These are phyloP conservation scores for Cyclophora punctaria DNA, from an alignment of 2,888 invertebrate genomes.

Conservation along the genomic window DNA sequence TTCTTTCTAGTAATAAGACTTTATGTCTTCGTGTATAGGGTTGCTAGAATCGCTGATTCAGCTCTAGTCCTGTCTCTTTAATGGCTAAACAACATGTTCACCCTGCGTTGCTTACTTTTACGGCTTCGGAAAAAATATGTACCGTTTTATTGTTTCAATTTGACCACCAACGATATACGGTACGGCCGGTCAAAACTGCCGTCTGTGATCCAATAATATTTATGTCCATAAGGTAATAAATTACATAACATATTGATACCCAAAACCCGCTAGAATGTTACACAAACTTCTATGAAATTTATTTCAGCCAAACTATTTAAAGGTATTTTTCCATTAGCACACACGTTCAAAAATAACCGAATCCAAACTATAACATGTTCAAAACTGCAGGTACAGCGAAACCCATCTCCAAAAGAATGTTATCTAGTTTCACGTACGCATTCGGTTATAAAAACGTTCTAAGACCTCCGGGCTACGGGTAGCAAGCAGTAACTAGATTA, in stretches of 20 bases:
- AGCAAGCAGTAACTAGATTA: slow-evolving; percentile 53
- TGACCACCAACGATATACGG: too few species aligned
- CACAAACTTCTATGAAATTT: too few species aligned
- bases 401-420: slow-evolving; percentile 7
- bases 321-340: too few species aligned
- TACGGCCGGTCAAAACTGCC: too few species aligned
- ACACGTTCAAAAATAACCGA: too few species aligned
- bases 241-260: too few species aligned
- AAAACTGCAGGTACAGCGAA: neutral
- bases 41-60: slow-evolving; percentile 41
- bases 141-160: neutral
- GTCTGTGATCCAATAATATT: too few species aligned
- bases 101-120: slow-evolving; percentile 27
- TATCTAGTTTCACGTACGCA: slow-evolving; percentile 17
- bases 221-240: too few species aligned
- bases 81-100: slow-evolving; percentile 44
- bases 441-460: slow-evolving; percentile 22
- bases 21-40: slow-evolving; percentile 16
- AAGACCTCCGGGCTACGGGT: slow-evolving; percentile 17
- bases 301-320: too few species aligned
- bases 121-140: slow-evolving; percentile 6
- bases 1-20: slow-evolving; percentile 18
- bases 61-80: slow-evolving; percentile 37
- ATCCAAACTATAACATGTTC: too few species aligned
- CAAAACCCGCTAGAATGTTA: too few species aligned